Percentiles rank a stretch among this genome's conserved stretches.
phyloP scores from a whole-genome alignment of 92 coral and sea anemone genomes.

The Parazoanthus swiftii region DNA sequence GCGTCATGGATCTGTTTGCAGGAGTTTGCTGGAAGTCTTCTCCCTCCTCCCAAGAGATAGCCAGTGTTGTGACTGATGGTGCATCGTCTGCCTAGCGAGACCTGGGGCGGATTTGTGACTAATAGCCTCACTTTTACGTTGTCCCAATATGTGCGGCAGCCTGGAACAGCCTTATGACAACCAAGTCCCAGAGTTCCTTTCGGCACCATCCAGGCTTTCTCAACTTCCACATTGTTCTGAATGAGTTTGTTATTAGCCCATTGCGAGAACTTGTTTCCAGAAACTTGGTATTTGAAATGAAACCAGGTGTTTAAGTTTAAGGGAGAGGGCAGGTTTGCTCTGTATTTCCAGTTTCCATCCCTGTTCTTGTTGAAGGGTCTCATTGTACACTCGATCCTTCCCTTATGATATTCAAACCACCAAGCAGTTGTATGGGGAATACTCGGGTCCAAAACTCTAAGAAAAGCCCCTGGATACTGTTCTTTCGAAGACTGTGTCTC shows the following conservation, averaged over 20 bases:
- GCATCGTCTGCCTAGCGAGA: slow-evolving; percentile 56
- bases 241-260: slow-evolving; percentile 66
- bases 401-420: slow-evolving; percentile 73
- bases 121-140: slow-evolving; percentile 66
- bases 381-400: slow-evolving; percentile 64
- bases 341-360: slow-evolving; percentile 67
- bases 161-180: slow-evolving; percentile 53
- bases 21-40: slow-evolving; percentile 65
- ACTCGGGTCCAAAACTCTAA: slow-evolving; percentile 52
- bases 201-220: slow-evolving; percentile 62
- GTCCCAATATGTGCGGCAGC: slow-evolving; percentile 72
- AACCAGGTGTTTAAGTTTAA: slow-evolving; percentile 62
- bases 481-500: slow-evolving; percentile 48
- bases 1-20: slow-evolving; percentile 82
- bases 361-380: slow-evolving; percentile 63
- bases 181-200: slow-evolving; percentile 73
- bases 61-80: slow-evolving; percentile 37
- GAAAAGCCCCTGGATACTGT: slow-evolving; percentile 69
- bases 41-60: slow-evolving; percentile 18
- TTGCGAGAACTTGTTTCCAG: slow-evolving; percentile 63
- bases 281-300: slow-evolving; percentile 65
- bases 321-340: slow-evolving; percentile 50
- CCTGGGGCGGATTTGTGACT: slow-evolving; percentile 56
- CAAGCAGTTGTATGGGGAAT: slow-evolving; percentile 67
- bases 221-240: slow-evolving; percentile 65